Conservation (phyloP, 2,888 invertebrate species). For the Apamea anceps region DNA sequence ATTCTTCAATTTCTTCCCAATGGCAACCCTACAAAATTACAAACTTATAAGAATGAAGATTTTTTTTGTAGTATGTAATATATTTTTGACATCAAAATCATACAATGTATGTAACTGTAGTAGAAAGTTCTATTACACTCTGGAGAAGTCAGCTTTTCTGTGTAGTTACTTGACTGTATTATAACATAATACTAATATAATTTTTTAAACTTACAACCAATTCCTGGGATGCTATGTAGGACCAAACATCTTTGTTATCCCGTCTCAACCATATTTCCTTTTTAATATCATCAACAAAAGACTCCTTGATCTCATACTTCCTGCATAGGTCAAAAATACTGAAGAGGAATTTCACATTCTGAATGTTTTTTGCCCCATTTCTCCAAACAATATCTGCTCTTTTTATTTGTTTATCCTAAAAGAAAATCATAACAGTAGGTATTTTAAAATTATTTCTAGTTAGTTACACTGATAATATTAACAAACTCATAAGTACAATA, state of each 20-base stretch:
- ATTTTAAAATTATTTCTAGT: not conserved
- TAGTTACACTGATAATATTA: not conserved
- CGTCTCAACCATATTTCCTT: constrained; percentile 82
- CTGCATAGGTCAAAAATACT: constrained; percentile 90
- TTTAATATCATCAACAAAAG: constrained; percentile 85
- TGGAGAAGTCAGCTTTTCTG: not conserved
- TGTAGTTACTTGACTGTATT: not conserved
- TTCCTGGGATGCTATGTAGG: constrained; percentile 84
- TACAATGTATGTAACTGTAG: not conserved
- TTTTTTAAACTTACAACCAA: constrained; percentile 76
- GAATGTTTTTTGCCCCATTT: constrained; percentile 90
- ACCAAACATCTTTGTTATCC: constrained; percentile 82
- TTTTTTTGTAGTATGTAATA: not conserved
- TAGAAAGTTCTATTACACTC: not conserved
- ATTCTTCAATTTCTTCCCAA: constrained; percentile 83
- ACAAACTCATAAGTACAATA: not conserved
- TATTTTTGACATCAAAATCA: not conserved
- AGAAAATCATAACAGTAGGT: constrained; percentile 41
- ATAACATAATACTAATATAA: not conserved
- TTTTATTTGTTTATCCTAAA: constrained; percentile 87
- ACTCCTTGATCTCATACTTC: constrained; percentile 90
- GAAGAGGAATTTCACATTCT: constrained; percentile 90
- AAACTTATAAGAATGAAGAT: not conserved
- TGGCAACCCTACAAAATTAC: constrained; percentile 79
- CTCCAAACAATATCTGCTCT: constrained; percentile 91